Evolutionary conservation across 1,140 invertebrate species (phyloP).

Genomic region (Sinella curviseta): DNA sequence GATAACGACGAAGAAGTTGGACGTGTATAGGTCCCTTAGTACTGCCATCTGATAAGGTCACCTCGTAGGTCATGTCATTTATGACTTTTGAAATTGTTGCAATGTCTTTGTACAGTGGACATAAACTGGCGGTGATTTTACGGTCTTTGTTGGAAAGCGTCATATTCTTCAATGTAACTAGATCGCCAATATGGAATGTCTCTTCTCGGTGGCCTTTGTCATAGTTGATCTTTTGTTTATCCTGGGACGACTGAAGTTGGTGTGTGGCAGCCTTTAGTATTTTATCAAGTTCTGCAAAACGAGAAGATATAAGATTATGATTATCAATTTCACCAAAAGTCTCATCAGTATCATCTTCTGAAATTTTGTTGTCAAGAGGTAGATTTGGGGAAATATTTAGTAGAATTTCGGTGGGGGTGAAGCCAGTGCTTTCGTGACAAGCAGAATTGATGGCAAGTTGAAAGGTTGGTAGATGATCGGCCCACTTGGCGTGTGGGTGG

Average conservation of each 20-base stretch:
- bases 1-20: background rate
- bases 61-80: background rate
- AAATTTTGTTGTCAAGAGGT: constrained; percentile 22
- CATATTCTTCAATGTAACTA: background rate
- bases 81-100: background rate
- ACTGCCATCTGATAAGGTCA: background rate
- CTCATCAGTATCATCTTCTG: background rate
- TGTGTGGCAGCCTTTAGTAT: background rate
- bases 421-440: constrained; percentile 2
- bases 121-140: background rate
- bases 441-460: constrained; percentile 24
- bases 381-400: constrained; percentile 8
- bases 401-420: background rate
- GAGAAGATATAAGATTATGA: background rate
- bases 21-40: background rate
- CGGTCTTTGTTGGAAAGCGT: background rate
- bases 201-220: background rate
- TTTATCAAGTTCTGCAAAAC: background rate
- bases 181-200: background rate
- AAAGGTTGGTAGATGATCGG: background rate
- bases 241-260: background rate
- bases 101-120: background rate
- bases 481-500: constrained; percentile 31
- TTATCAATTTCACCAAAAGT: background rate
- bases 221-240: constrained; percentile 3